These are phyloP conservation scores for Drosophila jambulina DNA, from an alignment of 1,140 invertebrate species.

Conservation along the genomic window DNA sequence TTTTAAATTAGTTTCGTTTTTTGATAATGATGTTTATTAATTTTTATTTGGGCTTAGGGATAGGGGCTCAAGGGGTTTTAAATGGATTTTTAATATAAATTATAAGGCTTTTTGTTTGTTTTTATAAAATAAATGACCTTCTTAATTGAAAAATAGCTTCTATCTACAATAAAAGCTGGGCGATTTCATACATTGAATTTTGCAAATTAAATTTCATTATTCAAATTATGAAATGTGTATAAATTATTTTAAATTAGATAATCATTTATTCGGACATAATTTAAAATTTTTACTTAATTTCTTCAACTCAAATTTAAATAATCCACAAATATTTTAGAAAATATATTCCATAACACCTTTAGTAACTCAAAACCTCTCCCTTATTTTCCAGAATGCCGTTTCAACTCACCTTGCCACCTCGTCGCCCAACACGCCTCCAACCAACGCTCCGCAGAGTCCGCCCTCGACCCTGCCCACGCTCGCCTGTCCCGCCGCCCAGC, in stretches of 20 bases:
- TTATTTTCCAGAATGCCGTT: slow-evolving; percentile 79
- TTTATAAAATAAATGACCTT: neutral
- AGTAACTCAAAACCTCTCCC: neutral
- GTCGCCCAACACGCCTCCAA: slow-evolving; percentile 79
- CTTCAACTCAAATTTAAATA: neutral
- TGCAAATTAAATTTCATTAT: neutral
- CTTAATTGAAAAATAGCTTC: neutral
- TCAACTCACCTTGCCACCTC: slow-evolving; percentile 84
- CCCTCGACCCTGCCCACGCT: slow-evolving; percentile 54
- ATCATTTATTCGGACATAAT: too few relatives aligned
- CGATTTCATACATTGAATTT: neutral
- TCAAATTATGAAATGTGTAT: neutral
- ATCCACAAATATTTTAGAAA: neutral
- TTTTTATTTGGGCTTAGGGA: neutral
- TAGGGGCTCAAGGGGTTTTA: neutral
- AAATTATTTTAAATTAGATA: neutral
- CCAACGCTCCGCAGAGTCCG: slow-evolving; percentile 74
- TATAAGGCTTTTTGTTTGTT: neutral
- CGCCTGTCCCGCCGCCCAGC: slow-evolving; percentile 53
- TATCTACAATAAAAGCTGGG: neutral
- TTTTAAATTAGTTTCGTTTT: slow-evolving; percentile 17
- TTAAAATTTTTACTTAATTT: too few relatives aligned
- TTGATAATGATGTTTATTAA: neutral
- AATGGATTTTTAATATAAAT: neutral
- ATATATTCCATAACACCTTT: neutral